These are phyloP conservation scores for Coregonus ussuriensis DNA, from an alignment of 2,797 vertebrate genomes.

Conservation along the genomic window DNA sequence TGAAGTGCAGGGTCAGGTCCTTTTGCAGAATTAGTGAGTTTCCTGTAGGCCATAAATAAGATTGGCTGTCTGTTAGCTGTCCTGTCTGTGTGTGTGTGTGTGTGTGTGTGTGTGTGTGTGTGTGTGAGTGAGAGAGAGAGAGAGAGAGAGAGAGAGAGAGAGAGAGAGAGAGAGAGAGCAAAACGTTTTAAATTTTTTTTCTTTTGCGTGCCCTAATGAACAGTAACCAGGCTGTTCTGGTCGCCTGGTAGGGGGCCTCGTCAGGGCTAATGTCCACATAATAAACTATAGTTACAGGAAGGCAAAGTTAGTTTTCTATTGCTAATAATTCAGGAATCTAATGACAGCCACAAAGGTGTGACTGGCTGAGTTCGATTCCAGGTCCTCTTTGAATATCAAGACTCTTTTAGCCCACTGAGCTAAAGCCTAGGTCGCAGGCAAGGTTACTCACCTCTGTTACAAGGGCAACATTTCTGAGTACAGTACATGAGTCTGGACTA, in stretches of 20 bases:
- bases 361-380: too few relatives aligned
- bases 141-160: neutral
- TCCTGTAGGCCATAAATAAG: slow-evolving; percentile 63
- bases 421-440: too few relatives aligned
- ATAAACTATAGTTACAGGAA: neutral
- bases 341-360: too few relatives aligned
- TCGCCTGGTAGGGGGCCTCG: neutral
- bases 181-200: too few relatives aligned
- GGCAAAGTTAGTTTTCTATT: slow-evolving; percentile 4
- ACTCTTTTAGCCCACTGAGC: too few relatives aligned
- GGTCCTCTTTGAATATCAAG: too few relatives aligned
- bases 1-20: slow-evolving; percentile 73
- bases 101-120: too few relatives aligned
- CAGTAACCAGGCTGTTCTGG: neutral
- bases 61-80: slow-evolving; percentile 8
- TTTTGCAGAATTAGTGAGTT: slow-evolving; percentile 62
- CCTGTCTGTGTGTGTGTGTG: neutral
- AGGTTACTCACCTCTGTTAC: too few relatives aligned
- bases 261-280: slow-evolving; percentile 14
- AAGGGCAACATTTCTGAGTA: too few relatives aligned
- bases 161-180: neutral
- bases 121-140: neutral
- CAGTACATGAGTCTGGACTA: too few relatives aligned
- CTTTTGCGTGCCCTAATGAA: neutral
- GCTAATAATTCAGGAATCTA: neutral